Percentiles rank a stretch among this genome's conserved stretches.
Evolutionary conservation across 2,888 invertebrate genomes (phyloP).

Genomic region (Epinotia brunnichana): DNA sequence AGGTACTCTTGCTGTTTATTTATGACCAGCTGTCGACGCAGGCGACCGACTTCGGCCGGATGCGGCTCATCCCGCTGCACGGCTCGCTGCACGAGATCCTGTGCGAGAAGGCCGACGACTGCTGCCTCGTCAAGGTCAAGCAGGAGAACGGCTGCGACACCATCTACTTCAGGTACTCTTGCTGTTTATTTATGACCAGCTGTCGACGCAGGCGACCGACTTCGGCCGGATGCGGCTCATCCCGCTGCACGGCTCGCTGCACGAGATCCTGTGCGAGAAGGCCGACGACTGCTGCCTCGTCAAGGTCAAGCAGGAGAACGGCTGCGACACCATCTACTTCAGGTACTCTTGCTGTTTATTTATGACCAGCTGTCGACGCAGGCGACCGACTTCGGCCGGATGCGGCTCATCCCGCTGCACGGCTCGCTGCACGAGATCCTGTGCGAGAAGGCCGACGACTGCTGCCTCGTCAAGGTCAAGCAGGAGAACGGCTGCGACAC

Average conservation of each 20-base stretch:
- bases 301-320: slow-evolving; percentile 76
- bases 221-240: slow-evolving; percentile 75
- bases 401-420: slow-evolving; percentile 75
- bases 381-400: slow-evolving; percentile 75
- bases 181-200: slow-evolving; percentile 70
- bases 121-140: slow-evolving; percentile 77
- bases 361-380: slow-evolving; percentile 43
- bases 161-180: slow-evolving; percentile 62
- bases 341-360: slow-evolving; percentile 44
- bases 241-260: slow-evolving; percentile 75
- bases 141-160: slow-evolving; percentile 78
- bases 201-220: slow-evolving; percentile 77
- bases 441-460: slow-evolving; percentile 77
- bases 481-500: slow-evolving; percentile 78
- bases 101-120: slow-evolving; percentile 77
- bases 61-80: slow-evolving; percentile 75
- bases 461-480: slow-evolving; percentile 77
- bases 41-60: slow-evolving; percentile 75
- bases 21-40: slow-evolving; percentile 43
- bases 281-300: slow-evolving; percentile 79
- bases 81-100: slow-evolving; percentile 78
- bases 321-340: slow-evolving; percentile 75
- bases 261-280: slow-evolving; percentile 78
- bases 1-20: slow-evolving; percentile 43
- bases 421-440: slow-evolving; percentile 78